Evolutionary conservation across 2,797 vertebrate species (phyloP), one percentile per base, ranked within the genome.

Genomic region (Myoxocephalus aenaeus): DNA sequence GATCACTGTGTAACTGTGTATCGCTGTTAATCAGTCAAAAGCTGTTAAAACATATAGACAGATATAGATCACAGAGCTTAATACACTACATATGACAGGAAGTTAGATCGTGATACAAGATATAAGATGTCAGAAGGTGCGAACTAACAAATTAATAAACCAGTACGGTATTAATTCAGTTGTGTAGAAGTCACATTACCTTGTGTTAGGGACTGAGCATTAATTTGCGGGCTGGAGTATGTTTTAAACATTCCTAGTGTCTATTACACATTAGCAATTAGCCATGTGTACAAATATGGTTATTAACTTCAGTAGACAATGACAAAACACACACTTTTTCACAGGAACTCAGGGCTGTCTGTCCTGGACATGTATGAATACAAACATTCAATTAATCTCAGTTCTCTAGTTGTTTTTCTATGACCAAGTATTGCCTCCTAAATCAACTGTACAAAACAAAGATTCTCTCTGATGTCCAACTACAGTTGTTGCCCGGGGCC

Each of bases 381-480:
- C 20, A 65, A 57, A 62, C 13, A 63, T 38, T 10, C 46, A 54
- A 63, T 48, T 51, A 17, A 34, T 50, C 62, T 62, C n/a, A 2
- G 36, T 75, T 50, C 17, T 61, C 22, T 65, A 17, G 1, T 38
- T 75, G 44, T 64, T 75, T 57, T 66, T 57, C 34, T 38, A 6
- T 29, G 17, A 50, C 44, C 65, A 58, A 79, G 44, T 3, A 12
- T 63, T 40, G 46, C 38, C 29, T 75, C n/a, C 14, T 57, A 42
- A 58, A 71, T 75, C 69, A 69, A 32, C 34, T n/a, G 54, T 7
- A 79, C 51, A 53, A 80, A 77, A 71, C 65, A 69, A 83, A 73
- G 38, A 75, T 32, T 59, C 44, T 68, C 78, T 85, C 57, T 69
- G 56, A 74, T 80, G 77, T 78, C 70, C 77, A 63, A 70, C 57